These are phyloP conservation scores for Hystrix cristata DNA, from an alignment of 2,113 vertebrate species.

Conservation along the genomic window DNA sequence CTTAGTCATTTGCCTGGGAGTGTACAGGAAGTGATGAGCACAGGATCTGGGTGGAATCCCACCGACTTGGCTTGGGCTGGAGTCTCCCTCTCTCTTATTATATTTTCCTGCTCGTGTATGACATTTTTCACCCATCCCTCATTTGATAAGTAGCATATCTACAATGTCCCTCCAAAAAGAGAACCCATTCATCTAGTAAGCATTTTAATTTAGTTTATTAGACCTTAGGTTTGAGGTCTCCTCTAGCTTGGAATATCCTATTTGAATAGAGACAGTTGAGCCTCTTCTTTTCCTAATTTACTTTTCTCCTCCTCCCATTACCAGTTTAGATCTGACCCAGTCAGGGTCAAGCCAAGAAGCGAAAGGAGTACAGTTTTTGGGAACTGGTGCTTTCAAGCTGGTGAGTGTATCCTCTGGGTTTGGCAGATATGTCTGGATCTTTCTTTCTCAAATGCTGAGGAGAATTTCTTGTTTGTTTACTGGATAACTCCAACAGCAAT, in stretches of 20 bases:
- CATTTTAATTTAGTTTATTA: background rate
- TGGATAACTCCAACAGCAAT: background rate
- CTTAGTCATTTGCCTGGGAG: background rate
- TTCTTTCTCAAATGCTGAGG: background rate
- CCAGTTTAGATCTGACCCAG: background rate
- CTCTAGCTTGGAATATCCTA: background rate
- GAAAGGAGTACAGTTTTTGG: background rate
- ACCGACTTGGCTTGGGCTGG: background rate
- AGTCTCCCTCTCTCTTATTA: background rate
- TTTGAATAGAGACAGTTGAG: background rate
- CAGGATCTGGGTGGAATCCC: background rate
- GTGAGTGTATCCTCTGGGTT: background rate
- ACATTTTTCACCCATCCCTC: background rate
- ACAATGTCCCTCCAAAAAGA: background rate
- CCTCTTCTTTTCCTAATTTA: background rate
- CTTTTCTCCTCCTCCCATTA: background rate
- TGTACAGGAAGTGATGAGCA: accelerated
- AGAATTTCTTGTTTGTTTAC: background rate
- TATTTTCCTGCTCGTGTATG: background rate
- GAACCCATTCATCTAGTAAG: no score
- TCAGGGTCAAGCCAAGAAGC: background rate
- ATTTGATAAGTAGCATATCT: background rate
- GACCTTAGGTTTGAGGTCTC: background rate
- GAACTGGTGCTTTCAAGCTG: background rate
- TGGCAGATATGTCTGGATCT: background rate